Percentiles rank a stretch among this genome's conserved stretches.
These are phyloP conservation scores for Caranx ignobilis DNA, from an alignment of 2,113 vertebrate species.

Conservation along the genomic window DNA sequence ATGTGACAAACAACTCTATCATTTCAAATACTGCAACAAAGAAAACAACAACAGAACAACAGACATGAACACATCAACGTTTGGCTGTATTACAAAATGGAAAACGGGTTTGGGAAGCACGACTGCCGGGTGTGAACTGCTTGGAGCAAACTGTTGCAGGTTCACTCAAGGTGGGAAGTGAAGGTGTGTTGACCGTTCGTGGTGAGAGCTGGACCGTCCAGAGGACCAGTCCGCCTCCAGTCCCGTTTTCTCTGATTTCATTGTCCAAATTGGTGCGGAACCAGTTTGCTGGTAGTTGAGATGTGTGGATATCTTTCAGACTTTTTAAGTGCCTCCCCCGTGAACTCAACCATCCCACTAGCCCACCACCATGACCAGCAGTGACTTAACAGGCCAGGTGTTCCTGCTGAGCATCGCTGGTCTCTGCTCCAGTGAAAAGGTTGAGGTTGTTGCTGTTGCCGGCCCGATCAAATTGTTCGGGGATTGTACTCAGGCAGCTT, in stretches of 20 bases:
- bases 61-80: constrained; percentile 35
- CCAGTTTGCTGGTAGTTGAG: constrained; percentile 64
- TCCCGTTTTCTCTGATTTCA: constrained; percentile 40
- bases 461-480: constrained; percentile 88
- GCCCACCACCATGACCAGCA: constrained; percentile 44
- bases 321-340: constrained; percentile 25
- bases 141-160: constrained; percentile 58
- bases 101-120: constrained; percentile 55
- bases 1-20: constrained; percentile 58
- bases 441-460: constrained; percentile 20
- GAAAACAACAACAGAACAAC: constrained; percentile 36
- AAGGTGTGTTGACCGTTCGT: constrained; percentile 14
- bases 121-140: constrained; percentile 67
- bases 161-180: constrained; percentile 34
- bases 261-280: constrained; percentile 55
- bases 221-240: constrained; percentile 22
- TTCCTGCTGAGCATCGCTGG: constrained; percentile 64
- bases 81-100: constrained; percentile 61
- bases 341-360: constrained; percentile 48
- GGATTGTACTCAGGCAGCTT: constrained; percentile 97
- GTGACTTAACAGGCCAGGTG: constrained; percentile 55
- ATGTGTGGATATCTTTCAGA: constrained; percentile 56
- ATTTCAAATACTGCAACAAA: constrained; percentile 60
- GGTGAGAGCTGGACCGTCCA: constrained; percentile 36
- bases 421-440: constrained; percentile 52